Base-by-base conservation (phyloP, 2,113 vertebrate genomes). In the Corythaixoides concolor region DNA sequence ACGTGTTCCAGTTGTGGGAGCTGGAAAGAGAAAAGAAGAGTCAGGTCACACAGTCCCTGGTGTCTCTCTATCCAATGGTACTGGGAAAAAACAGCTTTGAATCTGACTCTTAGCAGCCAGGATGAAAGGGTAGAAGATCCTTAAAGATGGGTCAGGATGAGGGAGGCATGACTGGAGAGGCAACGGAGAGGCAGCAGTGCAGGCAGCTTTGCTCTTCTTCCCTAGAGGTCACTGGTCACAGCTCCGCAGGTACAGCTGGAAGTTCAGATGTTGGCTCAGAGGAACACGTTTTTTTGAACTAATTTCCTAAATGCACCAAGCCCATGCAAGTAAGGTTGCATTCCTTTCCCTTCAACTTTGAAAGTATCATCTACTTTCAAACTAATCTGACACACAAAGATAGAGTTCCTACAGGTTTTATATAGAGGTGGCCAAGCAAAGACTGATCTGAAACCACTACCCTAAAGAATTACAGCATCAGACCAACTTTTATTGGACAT, bases 1-100 rank as follows among this genome's bases (percentile, higher is more conserved):
- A 94, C 0, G 98, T 95, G 94, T 99, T 99, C 99, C 99, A 99
- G 97, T 99, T 99, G 97, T 99, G 99, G 66, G 99, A 99, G 94
- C 99, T 99, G 83, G 9, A 94, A 32, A 64, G 49, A 85, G 66
- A 70, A 53, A 92, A 92, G 74, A 39, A 85, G 37, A 64, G 76
- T 17, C 75, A 59, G 33, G 27, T 1, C 35, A 11, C 1, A 2
- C 3, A 3, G 16, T 10, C 14, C 22, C 16, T 64, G 17, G 5
- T 67, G 30, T 27, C 30, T 66, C 72, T 67, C 45, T 12, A 4
- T 2, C 5, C 52, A 32, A 4, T 0, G 17, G 37, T 33, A 47
- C 66, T 6, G n/a, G 58, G 27, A 5, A 67, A 77, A 70, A 27
- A 10, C 9, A 59, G n/a, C 55, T 87, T 37, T 81, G 91, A 63